phyloP scores from a whole-genome alignment of 2,888 invertebrate genomes.

The Busseola fusca region DNA sequence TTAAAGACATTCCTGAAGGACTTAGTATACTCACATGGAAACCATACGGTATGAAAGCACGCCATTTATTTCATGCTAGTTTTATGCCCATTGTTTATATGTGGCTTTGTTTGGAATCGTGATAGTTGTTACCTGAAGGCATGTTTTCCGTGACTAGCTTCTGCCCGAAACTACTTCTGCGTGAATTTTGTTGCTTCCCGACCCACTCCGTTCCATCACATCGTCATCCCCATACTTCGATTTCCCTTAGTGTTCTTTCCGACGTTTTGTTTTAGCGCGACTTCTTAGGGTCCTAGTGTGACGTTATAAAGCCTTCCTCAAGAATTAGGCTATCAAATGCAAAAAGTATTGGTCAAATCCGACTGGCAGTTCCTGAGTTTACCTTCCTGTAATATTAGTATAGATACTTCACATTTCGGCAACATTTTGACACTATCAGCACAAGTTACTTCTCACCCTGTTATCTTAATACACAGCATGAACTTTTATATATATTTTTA shows the following conservation, averaged over 20 bases:
- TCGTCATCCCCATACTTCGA: background rate
- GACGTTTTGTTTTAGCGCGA: background rate
- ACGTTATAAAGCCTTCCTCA: background rate
- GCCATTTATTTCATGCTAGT: slow-evolving; percentile 7
- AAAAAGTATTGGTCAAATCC: background rate
- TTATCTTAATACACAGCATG: slow-evolving; percentile 9
- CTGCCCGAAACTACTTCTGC: background rate
- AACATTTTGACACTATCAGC: background rate
- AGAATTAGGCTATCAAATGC: background rate
- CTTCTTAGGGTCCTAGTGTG: background rate
- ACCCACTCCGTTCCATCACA: background rate
- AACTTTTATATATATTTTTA: slow-evolving; percentile 31
- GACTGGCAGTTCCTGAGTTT: too few relatives aligned
- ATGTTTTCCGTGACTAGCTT: background rate
- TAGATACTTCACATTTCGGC: background rate
- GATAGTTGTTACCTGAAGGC: background rate
- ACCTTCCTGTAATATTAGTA: too few relatives aligned
- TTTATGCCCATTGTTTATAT: background rate
- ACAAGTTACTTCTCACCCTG: slow-evolving; percentile 1
- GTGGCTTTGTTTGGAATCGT: background rate
- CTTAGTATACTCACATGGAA: slow-evolving; percentile 20
- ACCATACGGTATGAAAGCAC: slow-evolving; percentile 30
- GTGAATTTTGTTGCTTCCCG: background rate
- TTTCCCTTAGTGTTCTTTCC: background rate
- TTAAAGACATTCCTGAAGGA: slow-evolving; percentile 30